Conservation (phyloP, 2,888 invertebrate species). For the Volucella inanis region DNA sequence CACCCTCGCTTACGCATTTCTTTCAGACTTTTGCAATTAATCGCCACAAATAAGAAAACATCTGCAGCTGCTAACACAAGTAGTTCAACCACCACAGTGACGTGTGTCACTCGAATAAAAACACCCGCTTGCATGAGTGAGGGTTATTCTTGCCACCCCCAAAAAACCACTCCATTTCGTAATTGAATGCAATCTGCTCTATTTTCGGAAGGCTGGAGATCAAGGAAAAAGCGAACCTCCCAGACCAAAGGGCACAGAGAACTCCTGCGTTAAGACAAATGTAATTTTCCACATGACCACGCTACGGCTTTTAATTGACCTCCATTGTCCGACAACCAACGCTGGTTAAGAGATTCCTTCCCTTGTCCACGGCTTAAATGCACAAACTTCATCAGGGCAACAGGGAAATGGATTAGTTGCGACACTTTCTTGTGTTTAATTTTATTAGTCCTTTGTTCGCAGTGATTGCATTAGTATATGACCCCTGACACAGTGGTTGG, state of each 20-base stretch:
- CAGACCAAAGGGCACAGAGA: slow-evolving; percentile 2
- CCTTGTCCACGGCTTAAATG: neutral
- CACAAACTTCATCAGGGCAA: neutral
- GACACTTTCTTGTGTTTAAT: slow-evolving; percentile 69
- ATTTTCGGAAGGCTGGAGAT: slow-evolving; percentile 8
- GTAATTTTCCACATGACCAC: slow-evolving; percentile 70
- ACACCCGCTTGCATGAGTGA: slow-evolving; percentile 34
- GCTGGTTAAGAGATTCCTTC: neutral
- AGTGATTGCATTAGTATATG: slow-evolving; percentile 53
- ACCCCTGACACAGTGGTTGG: neutral
- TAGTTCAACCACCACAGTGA: slow-evolving; percentile 18
- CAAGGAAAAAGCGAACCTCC: slow-evolving; percentile 9
- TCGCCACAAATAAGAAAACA: slow-evolving; percentile 47
- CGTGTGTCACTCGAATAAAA: slow-evolving; percentile 56
- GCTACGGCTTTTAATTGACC: slow-evolving; percentile 63
- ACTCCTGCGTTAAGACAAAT: slow-evolving; percentile 40
- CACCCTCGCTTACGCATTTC: slow-evolving; percentile 18
- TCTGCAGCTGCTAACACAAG: slow-evolving; percentile 53
- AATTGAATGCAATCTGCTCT: slow-evolving; percentile 66
- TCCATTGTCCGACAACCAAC: neutral
- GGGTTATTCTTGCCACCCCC: slow-evolving; percentile 28
- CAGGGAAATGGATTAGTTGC: slow-evolving; percentile 28
- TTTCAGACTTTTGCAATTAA: slow-evolving; percentile 53
- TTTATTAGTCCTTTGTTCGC: slow-evolving; percentile 65
- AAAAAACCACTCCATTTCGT: slow-evolving; percentile 42